These are phyloP conservation scores for Acanthosoma haemorrhoidale DNA, from an alignment of 2,888 invertebrate genomes.

Conservation along the genomic window DNA sequence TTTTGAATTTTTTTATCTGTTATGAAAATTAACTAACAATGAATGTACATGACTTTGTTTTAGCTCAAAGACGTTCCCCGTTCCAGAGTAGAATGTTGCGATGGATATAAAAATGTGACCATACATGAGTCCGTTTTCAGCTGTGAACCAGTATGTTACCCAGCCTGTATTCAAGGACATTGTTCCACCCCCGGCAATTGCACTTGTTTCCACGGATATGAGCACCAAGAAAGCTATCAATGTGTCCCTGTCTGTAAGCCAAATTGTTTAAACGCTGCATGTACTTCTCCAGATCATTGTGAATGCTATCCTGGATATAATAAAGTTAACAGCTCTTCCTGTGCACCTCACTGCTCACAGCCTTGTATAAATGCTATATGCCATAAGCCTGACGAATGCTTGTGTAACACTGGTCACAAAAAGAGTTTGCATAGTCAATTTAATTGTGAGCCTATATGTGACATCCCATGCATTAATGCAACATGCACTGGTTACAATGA, in stretches of 20 bases:
- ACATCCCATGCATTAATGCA: conserved; percentile 21
- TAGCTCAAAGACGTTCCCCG: background rate
- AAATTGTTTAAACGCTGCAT: conserved; percentile 12
- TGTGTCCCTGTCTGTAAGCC: conserved; percentile 28
- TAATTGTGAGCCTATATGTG: conserved; percentile 26
- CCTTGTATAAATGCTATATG: conserved; percentile 34
- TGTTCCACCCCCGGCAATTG: conserved; percentile 31
- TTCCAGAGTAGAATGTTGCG: background rate
- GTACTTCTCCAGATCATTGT: conserved; percentile 29
- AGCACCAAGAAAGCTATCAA: background rate
- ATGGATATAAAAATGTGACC: background rate
- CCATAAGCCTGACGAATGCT: conserved; percentile 28
- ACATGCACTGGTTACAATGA: conserved; percentile 24
- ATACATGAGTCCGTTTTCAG: background rate
- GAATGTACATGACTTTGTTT: background rate
- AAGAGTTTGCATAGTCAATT: background rate
- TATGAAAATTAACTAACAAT: background rate
- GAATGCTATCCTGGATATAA: conserved; percentile 23
- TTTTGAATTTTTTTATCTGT: too few species aligned
- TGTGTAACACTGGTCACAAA: conserved; percentile 29
- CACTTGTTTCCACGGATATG: conserved; percentile 25
- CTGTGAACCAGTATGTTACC: conserved; percentile 29
- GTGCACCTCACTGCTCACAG: conserved; percentile 30
- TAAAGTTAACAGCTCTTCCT: background rate
- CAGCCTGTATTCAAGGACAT: conserved; percentile 5